phyloP scores from a whole-genome alignment of 1,140 invertebrate genomes.

The Bombyx mandarina region DNA sequence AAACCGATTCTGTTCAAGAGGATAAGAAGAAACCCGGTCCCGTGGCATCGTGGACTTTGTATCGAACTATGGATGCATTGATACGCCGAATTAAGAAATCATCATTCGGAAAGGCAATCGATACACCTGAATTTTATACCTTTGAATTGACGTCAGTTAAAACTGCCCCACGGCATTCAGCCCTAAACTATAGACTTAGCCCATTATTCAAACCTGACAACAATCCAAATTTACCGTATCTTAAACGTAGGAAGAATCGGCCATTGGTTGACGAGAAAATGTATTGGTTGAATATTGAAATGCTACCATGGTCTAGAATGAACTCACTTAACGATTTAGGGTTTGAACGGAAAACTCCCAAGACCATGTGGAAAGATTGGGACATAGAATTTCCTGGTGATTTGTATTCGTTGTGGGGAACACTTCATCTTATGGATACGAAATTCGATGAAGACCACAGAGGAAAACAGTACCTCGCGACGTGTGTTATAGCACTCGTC shows the following conservation, averaged over 20 bases:
- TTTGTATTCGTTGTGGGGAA: conserved; percentile 73
- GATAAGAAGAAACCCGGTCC: conserved; percentile 18
- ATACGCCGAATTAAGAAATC: conserved; percentile 34
- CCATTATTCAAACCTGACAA: conserved; percentile 55
- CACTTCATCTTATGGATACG: conserved; percentile 68
- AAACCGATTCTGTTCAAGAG: conserved; percentile 10
- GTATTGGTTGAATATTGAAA: conserved; percentile 69
- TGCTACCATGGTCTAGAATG: conserved; percentile 69
- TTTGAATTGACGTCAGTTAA: conserved; percentile 71
- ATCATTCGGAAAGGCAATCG: conserved; percentile 11
- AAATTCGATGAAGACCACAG: conserved; percentile 55
- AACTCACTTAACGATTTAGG: conserved; percentile 64
- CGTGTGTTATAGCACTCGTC: conserved; percentile 69
- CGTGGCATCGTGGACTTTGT: conserved; percentile 50
- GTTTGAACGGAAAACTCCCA: conserved; percentile 55
- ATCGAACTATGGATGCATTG: conserved; percentile 35
- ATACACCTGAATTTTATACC: conserved; percentile 62
- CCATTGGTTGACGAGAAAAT: conserved; percentile 65
- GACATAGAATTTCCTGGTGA: conserved; percentile 75
- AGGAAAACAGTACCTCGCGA: conserved; percentile 72
- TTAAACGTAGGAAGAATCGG: conserved; percentile 33
- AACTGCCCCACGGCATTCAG: conserved; percentile 59
- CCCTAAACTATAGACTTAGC: conserved; percentile 59
- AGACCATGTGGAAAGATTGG: conserved; percentile 72
- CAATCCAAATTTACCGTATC: conserved; percentile 48